Conservation (phyloP, 1,140 invertebrate species). For the Mercenaria mercenaria region DNA sequence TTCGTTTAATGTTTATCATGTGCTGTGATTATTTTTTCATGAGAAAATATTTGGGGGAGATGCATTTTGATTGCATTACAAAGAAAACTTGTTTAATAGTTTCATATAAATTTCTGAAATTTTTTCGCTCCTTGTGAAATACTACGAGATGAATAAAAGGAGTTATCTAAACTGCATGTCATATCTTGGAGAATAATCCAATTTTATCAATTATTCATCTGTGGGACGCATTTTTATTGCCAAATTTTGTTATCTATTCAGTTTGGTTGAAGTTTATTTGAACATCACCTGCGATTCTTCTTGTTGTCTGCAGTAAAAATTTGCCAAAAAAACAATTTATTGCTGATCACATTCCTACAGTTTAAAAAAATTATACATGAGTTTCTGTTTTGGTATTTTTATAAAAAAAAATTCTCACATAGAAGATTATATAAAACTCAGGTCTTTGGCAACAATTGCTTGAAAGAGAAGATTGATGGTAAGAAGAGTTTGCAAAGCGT, state of each 20-base stretch:
- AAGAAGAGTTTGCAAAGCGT: too few species aligned
- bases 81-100: neutral
- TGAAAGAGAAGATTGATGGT: too few species aligned
- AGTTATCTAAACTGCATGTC: conserved; percentile 17
- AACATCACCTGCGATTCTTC: neutral
- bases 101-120: conserved; percentile 35
- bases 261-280: neutral
- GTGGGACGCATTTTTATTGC: conserved; percentile 12
- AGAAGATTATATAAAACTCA: too few species aligned
- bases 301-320: too few species aligned
- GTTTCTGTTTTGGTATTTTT: too few species aligned
- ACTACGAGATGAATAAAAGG: conserved; percentile 11
- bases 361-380: too few species aligned
- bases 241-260: conserved; percentile 18
- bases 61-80: neutral
- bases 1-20: conserved; percentile 2
- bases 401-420: too few species aligned
- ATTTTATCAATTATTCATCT: conserved; percentile 35
- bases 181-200: neutral
- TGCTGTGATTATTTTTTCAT: conserved; percentile 1
- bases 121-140: neutral
- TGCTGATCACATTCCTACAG: too few species aligned
- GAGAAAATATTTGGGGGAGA: neutral
- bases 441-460: too few species aligned
- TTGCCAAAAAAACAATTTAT: too few species aligned